Evolutionary conservation across 2,888 invertebrate species (phyloP).

Genomic region (Byasa hedistus): DNA sequence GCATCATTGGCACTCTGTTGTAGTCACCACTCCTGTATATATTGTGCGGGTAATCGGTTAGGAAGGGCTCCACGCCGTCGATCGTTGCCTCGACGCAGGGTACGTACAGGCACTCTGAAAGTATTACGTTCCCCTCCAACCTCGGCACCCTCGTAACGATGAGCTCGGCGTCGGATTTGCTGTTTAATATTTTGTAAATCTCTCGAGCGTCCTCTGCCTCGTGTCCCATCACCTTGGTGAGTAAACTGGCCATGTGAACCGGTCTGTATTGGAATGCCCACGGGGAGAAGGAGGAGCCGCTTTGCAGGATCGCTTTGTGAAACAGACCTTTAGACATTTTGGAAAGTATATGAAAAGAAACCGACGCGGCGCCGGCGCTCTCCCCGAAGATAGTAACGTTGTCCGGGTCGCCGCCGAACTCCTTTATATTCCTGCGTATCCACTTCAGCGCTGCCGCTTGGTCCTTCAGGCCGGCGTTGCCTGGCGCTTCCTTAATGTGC

Average conservation of each 20-base stretch:
- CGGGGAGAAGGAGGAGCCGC: slow-evolving; percentile 58
- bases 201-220: slow-evolving; percentile 52
- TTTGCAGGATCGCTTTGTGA: slow-evolving; percentile 64
- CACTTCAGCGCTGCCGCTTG: slow-evolving; percentile 62
- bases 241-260: slow-evolving; percentile 52
- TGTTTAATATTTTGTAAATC: slow-evolving; percentile 53
- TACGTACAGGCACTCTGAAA: slow-evolving; percentile 55
- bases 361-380: slow-evolving; percentile 63
- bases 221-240: slow-evolving; percentile 57
- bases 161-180: slow-evolving; percentile 54
- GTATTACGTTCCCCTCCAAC: slow-evolving; percentile 46
- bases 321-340: slow-evolving; percentile 65
- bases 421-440: slow-evolving; percentile 55
- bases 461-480: slow-evolving; percentile 65
- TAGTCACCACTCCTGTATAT: slow-evolving; percentile 50
- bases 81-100: slow-evolving; percentile 58
- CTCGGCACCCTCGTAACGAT: slow-evolving; percentile 57
- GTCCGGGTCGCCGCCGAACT: slow-evolving; percentile 61
- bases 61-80: slow-evolving; percentile 60
- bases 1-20: slow-evolving; percentile 62
- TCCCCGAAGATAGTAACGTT: slow-evolving; percentile 66
- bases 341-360: slow-evolving; percentile 61
- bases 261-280: slow-evolving; percentile 64
- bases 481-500: slow-evolving; percentile 61
- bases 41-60: slow-evolving; percentile 55